Base-by-base conservation (phyloP, 2,797 vertebrate genomes). In the Melanotaenia parkinsoni region DNA sequence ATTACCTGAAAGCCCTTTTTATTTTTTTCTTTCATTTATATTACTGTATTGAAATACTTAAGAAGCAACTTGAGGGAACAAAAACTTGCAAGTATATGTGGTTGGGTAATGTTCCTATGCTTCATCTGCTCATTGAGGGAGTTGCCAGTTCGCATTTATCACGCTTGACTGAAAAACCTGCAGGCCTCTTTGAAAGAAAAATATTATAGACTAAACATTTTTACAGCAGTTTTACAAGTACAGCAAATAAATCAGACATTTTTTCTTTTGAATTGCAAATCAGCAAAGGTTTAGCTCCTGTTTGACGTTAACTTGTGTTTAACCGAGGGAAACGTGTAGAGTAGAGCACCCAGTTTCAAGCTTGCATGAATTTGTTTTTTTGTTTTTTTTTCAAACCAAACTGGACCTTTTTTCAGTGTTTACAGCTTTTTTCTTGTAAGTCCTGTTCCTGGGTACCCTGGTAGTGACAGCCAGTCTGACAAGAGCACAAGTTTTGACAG, bases 401-500 rank as follows among this genome's bases (percentile, higher is more conserved):
- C 16, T 43, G 40, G 40, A 43, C 3, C 1, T 12, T 33, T 58
- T 51, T 35, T 14, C 4, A 4, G 12, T 13, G 16, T 18, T 63
- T 20, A 3, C 0, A 35, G 4, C 33, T 10, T 14, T 33, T 10
- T 18, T 16, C 30, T 40, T 13, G 68, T 63, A 22, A 71, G 45
- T 79, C 43, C 22, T 3, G 12, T 75, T 75, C 72, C 62, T 37
- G 35, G 32, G 14, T 38, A 38, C 10, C 18, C 3, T 24, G 0
- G 14, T 47, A 47, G 54, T 5, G n/a, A 43, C 50, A 5, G 32
- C 24, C 12, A 2, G 30, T 50, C 53, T 22, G 50, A 54, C 68
- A 24, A 71, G 50, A 64, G 67, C 5, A 79, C 37, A 35, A 35
- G 20, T 62, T 40, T 10, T 10, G 37, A 62, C 33, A 37, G 68